These are phyloP conservation scores for Microctonus hyperodae DNA, from an alignment of 2,888 invertebrate genomes.

Conservation along the genomic window DNA sequence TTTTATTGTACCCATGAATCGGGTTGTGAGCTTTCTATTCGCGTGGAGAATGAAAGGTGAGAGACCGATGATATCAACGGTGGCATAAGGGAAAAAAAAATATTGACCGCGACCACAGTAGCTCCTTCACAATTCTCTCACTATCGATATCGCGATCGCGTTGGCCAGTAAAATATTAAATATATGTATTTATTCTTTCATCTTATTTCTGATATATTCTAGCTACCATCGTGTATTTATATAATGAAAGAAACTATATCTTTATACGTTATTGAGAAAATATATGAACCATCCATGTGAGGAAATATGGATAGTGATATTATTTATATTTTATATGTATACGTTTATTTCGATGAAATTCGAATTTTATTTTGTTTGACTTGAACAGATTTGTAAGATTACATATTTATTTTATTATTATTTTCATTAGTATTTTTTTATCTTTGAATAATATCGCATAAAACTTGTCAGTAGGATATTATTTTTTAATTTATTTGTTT, in stretches of 20 bases:
- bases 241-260: constrained; percentile 3
- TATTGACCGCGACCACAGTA: constrained; percentile 14
- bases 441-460: too few species aligned
- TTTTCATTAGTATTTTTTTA: too few species aligned
- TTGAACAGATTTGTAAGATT: constrained; percentile 15
- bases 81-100: too few species aligned
- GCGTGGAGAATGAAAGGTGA: constrained; percentile 38
- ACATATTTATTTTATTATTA: background rate
- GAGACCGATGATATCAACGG: constrained; percentile 36
- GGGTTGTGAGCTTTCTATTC: constrained; percentile 44
- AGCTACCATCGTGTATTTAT: background rate
- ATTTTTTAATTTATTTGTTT: too few species aligned
- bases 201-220: background rate
- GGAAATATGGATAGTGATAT: background rate
- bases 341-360: too few species aligned
- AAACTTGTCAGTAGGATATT: too few species aligned
- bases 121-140: constrained; percentile 22
- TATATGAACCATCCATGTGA: constrained; percentile 1
- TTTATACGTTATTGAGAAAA: constrained; percentile 15
- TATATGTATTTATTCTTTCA: constrained; percentile 4
- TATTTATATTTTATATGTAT: too few species aligned
- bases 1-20: too few species aligned
- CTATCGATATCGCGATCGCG: constrained; percentile 23
- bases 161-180: constrained; percentile 1
- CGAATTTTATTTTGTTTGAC: constrained; percentile 8